phyloP scores from a whole-genome alignment of 2,113 vertebrate species.

The Oceanites oceanicus region DNA sequence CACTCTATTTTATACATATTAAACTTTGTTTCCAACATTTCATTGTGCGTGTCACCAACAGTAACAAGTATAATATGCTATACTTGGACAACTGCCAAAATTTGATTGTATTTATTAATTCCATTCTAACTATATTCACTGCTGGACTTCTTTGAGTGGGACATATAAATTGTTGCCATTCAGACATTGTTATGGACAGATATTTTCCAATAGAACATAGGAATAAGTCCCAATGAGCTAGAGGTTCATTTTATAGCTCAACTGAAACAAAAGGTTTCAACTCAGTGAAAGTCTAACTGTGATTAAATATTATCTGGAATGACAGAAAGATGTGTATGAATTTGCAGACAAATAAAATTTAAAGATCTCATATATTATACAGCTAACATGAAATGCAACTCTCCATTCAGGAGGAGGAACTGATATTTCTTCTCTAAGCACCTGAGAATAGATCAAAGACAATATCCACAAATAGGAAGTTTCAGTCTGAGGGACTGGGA shows the following conservation, averaged over 20 bases:
- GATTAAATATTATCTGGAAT: neutral
- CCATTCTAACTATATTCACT: neutral
- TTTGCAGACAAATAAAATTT: conserved; percentile 19
- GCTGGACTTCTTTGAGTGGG: neutral
- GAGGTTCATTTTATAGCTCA: neutral
- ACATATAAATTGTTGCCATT: neutral
- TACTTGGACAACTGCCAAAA: neutral
- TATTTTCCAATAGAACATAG: neutral
- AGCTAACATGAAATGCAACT: neutral
- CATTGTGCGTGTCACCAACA: neutral
- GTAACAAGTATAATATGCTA: neutral
- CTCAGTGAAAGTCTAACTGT: neutral
- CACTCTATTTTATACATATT: neutral
- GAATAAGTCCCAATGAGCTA: neutral
- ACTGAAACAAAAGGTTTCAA: conserved; percentile 9
- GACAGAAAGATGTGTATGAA: neutral
- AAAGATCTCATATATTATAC: neutral
- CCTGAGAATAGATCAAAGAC: neutral
- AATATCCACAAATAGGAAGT: neutral
- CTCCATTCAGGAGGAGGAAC: neutral
- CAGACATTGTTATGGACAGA: neutral
- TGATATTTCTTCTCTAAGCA: neutral
- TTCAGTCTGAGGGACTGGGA: neutral
- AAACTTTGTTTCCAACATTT: conserved; percentile 3
- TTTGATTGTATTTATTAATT: conserved; percentile 35